Evolutionary conservation across 2,797 vertebrate species (phyloP), one percentile per base, ranked within the genome.

Genomic region (Channallabes apus): DNA sequence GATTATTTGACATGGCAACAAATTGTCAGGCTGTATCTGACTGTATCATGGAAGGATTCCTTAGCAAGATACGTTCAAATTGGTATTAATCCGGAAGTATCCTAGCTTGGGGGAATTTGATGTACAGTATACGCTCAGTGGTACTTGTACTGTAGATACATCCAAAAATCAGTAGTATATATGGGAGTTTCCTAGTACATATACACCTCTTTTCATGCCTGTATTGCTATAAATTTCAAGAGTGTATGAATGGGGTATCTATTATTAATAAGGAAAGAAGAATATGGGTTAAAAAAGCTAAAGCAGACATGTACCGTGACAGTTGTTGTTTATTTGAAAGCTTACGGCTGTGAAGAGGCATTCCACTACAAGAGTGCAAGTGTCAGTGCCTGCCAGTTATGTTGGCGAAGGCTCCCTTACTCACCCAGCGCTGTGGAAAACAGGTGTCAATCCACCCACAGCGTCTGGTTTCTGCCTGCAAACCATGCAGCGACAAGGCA

Each of bases 391-490:
- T 69, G 67, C 81, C 72, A 84, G 71, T 75, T 56, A 61, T 62
- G 77, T 82, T 73, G 78, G 54, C 35, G 46, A 88, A 84, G 35
- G 68, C 72, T 77, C 51, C 59, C 61, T 84, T 32, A 75, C 62
- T 76, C 68, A 51, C 35, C 67, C 41, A 83, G 80, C 35, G 32
- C 38, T 29, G 85, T 24, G 73, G 67, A 82, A 80, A 86, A 84
- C 84, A 83, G 83, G 83, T 85, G 81, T 82, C 82, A 68, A 82
- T 85, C 77, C 84, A 84, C 73, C 71, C 80, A 85, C 83, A 83
- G 64, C 27, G 61, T 82, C 80, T 80, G 84, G 35, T 78, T 77
- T 46, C 68, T 86, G 69, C 35, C 79, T 86, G 79, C 73, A 17
- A 86, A 64, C 56, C 77, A 59, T 58, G 41, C 69, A 54, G 85